Conservation (phyloP, 2,113 vertebrate species). For the Mormyrus lacerda region DNA sequence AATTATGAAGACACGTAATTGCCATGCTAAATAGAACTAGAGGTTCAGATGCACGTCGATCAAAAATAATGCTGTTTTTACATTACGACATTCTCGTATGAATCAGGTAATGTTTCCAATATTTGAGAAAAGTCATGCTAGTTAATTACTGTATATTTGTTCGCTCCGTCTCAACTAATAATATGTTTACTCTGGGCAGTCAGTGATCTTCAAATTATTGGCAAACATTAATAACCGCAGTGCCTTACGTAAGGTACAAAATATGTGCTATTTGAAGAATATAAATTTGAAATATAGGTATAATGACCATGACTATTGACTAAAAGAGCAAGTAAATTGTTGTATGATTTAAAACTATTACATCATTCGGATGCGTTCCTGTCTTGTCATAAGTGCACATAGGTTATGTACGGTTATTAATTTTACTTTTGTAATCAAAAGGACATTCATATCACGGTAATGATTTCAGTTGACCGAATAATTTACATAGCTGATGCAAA, state of each 20-base stretch:
- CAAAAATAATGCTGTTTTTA: neutral
- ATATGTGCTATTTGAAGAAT: neutral
- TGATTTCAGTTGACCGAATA: neutral
- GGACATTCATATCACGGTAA: neutral
- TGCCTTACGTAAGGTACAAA: neutral
- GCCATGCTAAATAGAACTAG: neutral
- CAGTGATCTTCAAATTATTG: neutral
- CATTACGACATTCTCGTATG: neutral
- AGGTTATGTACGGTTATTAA: neutral
- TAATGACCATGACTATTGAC: neutral
- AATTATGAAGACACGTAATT: neutral
- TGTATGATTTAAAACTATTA: neutral
- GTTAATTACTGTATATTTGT: neutral
- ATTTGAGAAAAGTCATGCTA: neutral
- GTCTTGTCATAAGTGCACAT: neutral
- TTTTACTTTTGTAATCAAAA: neutral
- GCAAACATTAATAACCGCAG: neutral
- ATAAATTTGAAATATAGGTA: neutral
- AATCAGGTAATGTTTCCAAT: neutral
- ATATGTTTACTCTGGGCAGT: neutral
- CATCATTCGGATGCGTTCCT: neutral
- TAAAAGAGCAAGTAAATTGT: neutral
- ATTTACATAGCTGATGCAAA: neutral
- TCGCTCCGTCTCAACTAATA: neutral
- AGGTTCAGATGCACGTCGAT: too few relatives aligned